phyloP scores from a whole-genome alignment of 2,888 invertebrate genomes.

The Sarcophaga variegata region DNA sequence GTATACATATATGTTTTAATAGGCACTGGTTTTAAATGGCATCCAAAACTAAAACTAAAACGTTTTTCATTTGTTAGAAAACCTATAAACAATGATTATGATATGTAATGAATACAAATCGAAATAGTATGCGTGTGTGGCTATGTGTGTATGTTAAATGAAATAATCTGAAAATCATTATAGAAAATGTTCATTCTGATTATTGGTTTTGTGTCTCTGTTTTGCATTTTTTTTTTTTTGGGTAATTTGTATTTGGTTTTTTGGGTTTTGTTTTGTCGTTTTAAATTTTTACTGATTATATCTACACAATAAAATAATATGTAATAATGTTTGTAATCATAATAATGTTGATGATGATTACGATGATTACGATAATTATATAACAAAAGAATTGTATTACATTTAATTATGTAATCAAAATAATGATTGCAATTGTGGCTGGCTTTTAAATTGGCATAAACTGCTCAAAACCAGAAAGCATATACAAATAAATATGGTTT shows the following conservation, averaged over 20 bases:
- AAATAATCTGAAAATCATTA: constrained; percentile 49
- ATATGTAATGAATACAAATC: too few species aligned
- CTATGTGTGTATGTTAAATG: constrained; percentile 27
- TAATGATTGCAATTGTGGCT: constrained; percentile 62
- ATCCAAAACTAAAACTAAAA: too few species aligned
- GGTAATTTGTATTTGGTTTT: neutral
- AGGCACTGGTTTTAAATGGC: too few species aligned
- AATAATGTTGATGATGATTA: too few species aligned
- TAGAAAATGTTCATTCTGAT: constrained; percentile 30
- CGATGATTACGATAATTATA: constrained; percentile 14
- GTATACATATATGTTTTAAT: too few species aligned
- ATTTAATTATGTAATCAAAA: constrained; percentile 67
- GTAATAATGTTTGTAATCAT: too few species aligned
- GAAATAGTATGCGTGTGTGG: constrained; percentile 20
- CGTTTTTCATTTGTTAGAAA: too few species aligned
- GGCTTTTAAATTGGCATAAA: constrained; percentile 33
- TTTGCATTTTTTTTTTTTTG: neutral
- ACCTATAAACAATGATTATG: too few species aligned
- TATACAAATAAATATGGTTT: too few species aligned
- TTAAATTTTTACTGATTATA: constrained; percentile 41
- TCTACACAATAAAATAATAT: too few species aligned
- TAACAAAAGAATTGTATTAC: constrained; percentile 50
- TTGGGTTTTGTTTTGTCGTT: neutral
- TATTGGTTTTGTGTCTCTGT: neutral
- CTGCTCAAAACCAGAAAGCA: too few species aligned